Percentiles rank a stretch among this genome's conserved stretches.
These are phyloP conservation scores for Nematopogon swammerdamellus DNA, from an alignment of 2,888 invertebrate genomes.

Conservation along the genomic window DNA sequence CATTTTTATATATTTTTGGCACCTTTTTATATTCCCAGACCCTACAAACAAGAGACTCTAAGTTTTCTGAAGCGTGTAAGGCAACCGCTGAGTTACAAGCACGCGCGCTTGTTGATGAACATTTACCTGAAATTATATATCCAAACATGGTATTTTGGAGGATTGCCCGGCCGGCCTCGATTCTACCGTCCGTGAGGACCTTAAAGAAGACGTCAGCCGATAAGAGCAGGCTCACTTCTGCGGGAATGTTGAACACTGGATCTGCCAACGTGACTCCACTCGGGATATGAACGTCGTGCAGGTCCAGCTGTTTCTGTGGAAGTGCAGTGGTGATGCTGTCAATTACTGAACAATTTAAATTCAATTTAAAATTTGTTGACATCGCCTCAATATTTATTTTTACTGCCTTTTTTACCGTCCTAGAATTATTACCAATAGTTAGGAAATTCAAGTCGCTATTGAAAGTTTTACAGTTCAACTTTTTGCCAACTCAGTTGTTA, in stretches of 20 bases:
- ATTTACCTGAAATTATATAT: constrained; percentile 6
- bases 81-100: not conserved
- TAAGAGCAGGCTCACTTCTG: constrained; percentile 9
- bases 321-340: constrained; percentile 11
- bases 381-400: constrained; percentile 8
- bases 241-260: constrained; percentile 5
- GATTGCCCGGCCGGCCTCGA: not conserved
- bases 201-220: constrained; percentile 12
- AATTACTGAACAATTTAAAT: constrained; percentile 8
- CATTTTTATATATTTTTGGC: constrained; percentile 8
- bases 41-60: no score
- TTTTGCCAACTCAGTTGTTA: not conserved
- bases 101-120: no score
- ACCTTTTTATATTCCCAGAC: constrained; percentile 8
- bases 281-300: constrained; percentile 7
- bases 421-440: not conserved
- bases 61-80: constrained; percentile 2
- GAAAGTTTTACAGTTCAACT: not conserved
- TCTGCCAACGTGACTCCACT: constrained; percentile 7
- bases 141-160: constrained; percentile 8
- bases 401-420: not conserved
- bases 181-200: constrained; percentile 8
- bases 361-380: constrained; percentile 3
- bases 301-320: constrained; percentile 9
- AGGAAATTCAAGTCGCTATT: not conserved